Conservation (phyloP, 30 jellyfish, hydroid and myxozoan species). For the Cassiopea xamachana region DNA sequence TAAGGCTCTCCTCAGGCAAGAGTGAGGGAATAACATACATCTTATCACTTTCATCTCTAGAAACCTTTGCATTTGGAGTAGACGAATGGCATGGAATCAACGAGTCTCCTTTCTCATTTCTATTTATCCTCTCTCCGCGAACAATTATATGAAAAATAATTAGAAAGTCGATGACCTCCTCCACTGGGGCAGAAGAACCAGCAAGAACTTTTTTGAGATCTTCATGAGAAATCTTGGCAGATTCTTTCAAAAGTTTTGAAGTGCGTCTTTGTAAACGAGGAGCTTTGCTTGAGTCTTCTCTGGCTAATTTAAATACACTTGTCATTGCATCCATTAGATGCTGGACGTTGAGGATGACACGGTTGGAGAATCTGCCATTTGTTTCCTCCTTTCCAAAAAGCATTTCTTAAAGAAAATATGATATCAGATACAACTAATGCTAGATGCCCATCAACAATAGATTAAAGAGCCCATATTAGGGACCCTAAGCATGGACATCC, state of each 20-base stretch:
- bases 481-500: too few species aligned
- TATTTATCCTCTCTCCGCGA: constrained; percentile 25
- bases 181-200: constrained; percentile 7
- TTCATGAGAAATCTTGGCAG: constrained; percentile 33
- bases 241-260: not conserved
- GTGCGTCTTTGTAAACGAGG: constrained; percentile 10
- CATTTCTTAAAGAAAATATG: constrained; percentile 6
- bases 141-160: constrained; percentile 21
- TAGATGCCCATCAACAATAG: too few species aligned
- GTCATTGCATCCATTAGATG: constrained; percentile 64
- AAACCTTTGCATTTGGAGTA: constrained; percentile 6
- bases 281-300: constrained; percentile 19
- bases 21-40: constrained; percentile 36
- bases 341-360: constrained; percentile 50
- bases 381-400: not conserved
- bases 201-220: constrained; percentile 8
- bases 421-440: not conserved
- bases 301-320: constrained; percentile 14
- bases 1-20: constrained; percentile 11
- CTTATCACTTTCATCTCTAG: not conserved
- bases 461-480: too few species aligned
- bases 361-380: not conserved
- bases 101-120: not conserved
- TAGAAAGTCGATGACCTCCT: constrained; percentile 18
- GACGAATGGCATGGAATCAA: constrained; percentile 16